Evolutionary conservation across 2,797 vertebrate species (phyloP).

Genomic region (Morus bassanus): DNA sequence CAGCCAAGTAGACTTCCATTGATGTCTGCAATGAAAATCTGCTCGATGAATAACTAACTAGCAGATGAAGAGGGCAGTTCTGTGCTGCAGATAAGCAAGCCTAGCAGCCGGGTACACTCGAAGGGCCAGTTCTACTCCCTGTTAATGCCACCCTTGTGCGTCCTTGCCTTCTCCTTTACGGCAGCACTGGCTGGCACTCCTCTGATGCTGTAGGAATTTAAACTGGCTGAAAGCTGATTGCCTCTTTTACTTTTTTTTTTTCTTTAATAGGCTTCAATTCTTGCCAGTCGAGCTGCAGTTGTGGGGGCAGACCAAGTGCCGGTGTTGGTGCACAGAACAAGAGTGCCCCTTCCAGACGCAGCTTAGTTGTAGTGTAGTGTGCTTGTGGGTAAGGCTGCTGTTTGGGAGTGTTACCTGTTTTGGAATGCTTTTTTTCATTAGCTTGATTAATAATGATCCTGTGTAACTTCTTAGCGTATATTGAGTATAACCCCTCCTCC

Average conservation of each 20-base stretch:
- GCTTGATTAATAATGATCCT: not conserved
- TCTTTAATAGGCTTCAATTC: not conserved
- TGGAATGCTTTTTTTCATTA: not conserved
- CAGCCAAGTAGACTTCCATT: constrained; percentile 1
- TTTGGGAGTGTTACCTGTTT: not conserved
- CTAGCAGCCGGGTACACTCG: constrained; percentile 8
- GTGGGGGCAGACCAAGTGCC: not conserved
- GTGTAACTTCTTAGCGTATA: not conserved
- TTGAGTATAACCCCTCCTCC: not conserved
- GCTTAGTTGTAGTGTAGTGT: not conserved
- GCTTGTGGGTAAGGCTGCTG: not conserved
- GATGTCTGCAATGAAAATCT: constrained; percentile 28
- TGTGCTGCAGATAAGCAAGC: constrained; percentile 33
- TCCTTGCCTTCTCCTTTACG: not conserved
- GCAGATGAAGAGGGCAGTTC: constrained; percentile 28
- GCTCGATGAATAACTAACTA: constrained; percentile 6
- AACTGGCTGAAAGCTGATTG: not conserved
- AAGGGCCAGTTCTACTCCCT: constrained; percentile 53
- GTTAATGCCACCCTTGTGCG: not conserved
- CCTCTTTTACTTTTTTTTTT: not conserved
- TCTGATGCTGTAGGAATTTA: not conserved
- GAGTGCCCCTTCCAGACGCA: not conserved
- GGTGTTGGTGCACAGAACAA: not conserved
- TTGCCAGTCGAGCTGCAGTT: not conserved
- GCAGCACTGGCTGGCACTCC: not conserved